Percentiles rank a stretch among this genome's conserved stretches.
Conservation (phyloP, 2,797 vertebrate species). For the Pterois miles region DNA sequence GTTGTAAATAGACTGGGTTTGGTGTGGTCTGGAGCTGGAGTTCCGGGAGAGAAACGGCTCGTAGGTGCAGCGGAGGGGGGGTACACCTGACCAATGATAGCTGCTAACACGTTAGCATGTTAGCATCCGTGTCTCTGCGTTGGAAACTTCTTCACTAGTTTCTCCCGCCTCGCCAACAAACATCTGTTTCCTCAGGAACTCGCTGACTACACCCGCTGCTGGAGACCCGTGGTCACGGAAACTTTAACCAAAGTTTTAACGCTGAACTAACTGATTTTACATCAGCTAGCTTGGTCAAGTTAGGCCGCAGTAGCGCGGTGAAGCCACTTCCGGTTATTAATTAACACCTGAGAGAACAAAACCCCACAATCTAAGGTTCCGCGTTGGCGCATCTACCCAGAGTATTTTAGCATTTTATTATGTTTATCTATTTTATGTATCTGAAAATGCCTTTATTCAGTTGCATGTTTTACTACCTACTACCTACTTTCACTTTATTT, state of each 20-base stretch:
- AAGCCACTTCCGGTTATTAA: neutral
- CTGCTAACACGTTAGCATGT: neutral
- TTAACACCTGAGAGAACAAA: neutral
- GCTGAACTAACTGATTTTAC: no score
- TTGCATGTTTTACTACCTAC: neutral
- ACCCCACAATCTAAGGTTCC: neutral
- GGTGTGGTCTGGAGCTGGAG: no score
- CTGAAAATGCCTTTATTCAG: neutral
- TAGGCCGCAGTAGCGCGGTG: no score
- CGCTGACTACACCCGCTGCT: neutral
- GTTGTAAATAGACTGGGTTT: neutral
- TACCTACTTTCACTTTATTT: neutral
- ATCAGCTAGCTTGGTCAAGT: neutral
- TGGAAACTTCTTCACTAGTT: neutral
- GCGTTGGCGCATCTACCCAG: neutral
- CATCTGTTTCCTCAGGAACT: neutral
- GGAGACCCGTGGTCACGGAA: neutral
- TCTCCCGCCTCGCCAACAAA: neutral
- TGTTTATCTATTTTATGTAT: neutral
- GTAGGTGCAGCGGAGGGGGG: no score
- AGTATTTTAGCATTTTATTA: neutral
- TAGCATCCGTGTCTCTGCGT: neutral
- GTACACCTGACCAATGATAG: neutral
- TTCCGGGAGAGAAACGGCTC: no score
- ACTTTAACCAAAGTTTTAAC: neutral